These are phyloP conservation scores for Microhierax caerulescens DNA, from an alignment of 2,797 vertebrate genomes.

Conservation along the genomic window DNA sequence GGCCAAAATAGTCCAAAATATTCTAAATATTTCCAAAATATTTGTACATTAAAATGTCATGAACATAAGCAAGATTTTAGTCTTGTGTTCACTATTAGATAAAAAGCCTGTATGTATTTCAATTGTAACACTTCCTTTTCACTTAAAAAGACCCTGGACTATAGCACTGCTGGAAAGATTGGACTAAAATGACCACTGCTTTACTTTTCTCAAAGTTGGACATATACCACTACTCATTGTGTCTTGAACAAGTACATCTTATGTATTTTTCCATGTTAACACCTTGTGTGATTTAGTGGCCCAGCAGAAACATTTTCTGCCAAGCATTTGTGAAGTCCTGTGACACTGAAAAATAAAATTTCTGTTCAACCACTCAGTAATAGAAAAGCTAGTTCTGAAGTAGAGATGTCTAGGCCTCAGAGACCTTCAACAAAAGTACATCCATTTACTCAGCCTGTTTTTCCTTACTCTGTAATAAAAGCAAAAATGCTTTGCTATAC, in stretches of 20 bases:
- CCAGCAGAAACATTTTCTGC: neutral
- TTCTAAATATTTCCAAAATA: neutral
- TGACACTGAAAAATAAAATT: neutral
- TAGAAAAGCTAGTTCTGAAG: neutral
- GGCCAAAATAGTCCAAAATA: neutral
- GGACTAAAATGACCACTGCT: neutral
- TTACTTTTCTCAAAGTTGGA: neutral
- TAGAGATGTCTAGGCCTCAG: neutral
- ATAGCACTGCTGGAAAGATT: neutral
- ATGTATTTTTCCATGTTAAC: neutral
- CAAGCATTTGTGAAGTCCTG: neutral
- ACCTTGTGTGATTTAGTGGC: neutral
- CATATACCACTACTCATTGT: neutral
- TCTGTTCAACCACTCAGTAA: neutral
- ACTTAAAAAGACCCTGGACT: neutral
- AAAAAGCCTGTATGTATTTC: neutral
- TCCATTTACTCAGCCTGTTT: neutral
- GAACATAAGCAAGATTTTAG: neutral
- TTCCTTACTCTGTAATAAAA: neutral
- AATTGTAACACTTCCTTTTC: neutral
- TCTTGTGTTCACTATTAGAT: neutral
- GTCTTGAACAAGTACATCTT: neutral
- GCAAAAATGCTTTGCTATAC: neutral
- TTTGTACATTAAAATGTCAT: neutral
- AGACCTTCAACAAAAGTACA: neutral